Conservation (phyloP, 2,113 vertebrate genomes). For the Crotalus viridis region DNA sequence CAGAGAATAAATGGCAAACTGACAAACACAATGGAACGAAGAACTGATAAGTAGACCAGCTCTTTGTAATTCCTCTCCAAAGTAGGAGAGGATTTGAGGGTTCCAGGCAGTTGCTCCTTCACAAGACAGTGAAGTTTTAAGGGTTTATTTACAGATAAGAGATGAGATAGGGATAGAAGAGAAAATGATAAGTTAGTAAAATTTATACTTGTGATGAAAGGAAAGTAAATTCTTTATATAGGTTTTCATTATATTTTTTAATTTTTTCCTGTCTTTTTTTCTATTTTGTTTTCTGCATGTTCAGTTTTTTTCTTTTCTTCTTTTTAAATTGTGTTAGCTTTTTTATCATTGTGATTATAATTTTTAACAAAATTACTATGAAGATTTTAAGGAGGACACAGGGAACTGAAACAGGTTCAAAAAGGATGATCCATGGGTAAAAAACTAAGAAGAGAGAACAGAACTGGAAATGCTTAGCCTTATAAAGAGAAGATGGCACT, state of each 20-base stretch:
- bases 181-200: background rate
- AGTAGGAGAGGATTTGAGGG: background rate
- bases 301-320: background rate
- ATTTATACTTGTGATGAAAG: background rate
- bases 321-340: background rate
- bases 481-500: background rate
- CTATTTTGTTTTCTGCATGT: background rate
- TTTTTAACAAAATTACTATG: background rate
- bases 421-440: background rate
- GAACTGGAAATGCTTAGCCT: background rate
- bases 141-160: background rate
- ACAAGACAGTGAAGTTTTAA: background rate
- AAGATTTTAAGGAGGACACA: background rate
- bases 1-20: background rate
- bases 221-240: background rate
- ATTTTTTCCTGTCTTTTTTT: background rate
- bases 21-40: background rate
- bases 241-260: background rate
- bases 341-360: background rate
- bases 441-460: background rate
- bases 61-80: background rate
- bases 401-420: background rate
- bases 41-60: background rate
- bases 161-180: background rate
- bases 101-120: background rate